Conservation (phyloP, 2,797 vertebrate genomes). For the Nyctalus aviator region DNA sequence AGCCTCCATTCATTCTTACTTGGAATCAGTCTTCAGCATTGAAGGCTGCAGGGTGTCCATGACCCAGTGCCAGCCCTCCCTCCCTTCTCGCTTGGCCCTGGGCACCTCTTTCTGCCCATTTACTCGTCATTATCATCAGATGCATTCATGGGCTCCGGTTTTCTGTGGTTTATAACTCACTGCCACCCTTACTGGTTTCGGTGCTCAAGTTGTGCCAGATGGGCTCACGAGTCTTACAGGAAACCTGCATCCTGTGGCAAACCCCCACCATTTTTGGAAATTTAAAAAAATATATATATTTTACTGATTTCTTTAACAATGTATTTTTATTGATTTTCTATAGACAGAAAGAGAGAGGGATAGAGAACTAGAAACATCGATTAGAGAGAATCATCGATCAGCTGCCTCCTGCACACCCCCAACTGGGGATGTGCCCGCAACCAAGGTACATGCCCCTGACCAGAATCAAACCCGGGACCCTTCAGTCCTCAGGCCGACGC, state of each 20-base stretch:
- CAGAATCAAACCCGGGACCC: no score
- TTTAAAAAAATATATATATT: no score
- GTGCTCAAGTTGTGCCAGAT: neutral
- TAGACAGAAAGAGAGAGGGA: no score
- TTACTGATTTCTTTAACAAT: no score
- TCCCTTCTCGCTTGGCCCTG: neutral
- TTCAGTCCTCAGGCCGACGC: no score
- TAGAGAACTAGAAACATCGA: no score
- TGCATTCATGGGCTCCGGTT: neutral
- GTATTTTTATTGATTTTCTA: neutral
- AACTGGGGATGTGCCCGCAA: no score
- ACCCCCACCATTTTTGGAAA: neutral
- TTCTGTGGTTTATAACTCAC: neutral
- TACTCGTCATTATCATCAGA: neutral
- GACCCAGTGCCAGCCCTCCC: neutral
- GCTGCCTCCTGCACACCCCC: no score
- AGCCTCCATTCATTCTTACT: no score
- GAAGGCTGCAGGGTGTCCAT: neutral
- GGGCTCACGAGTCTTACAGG: neutral
- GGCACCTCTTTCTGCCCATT: neutral
- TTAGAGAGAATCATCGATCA: no score
- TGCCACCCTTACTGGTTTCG: neutral
- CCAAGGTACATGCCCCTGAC: no score
- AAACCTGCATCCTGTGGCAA: neutral
- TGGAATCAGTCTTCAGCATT: neutral